Conservation (phyloP, 2,113 vertebrate species). For the Salvelinus fontinalis region DNA sequence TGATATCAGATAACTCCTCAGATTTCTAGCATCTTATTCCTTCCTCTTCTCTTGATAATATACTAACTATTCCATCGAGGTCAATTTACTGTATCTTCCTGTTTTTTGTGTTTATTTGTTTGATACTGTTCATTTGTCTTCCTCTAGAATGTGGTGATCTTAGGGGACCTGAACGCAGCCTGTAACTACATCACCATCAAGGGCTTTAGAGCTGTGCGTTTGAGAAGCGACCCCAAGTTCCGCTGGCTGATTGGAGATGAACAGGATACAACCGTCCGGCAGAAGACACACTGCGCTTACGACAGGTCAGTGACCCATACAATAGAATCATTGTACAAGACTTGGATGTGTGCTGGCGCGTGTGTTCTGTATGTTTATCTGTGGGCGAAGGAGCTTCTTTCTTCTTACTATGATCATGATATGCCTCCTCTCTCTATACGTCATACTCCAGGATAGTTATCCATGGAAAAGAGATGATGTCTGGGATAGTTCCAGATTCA, state of each 20-base stretch:
- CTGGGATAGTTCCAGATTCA: constrained; percentile 72
- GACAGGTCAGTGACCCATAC: constrained; percentile 70
- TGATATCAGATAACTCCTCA: not conserved
- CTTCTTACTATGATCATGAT: not conserved
- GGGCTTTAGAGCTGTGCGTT: constrained; percentile 72
- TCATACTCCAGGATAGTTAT: constrained; percentile 34
- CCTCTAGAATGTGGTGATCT: constrained; percentile 39
- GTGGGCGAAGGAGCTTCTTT: too few species aligned
- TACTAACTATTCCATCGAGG: too few species aligned
- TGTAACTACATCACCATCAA: constrained; percentile 80
- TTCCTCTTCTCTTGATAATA: constrained; percentile 48
- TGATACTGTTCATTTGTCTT: not conserved
- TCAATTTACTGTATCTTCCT: not conserved
- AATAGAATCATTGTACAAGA: not conserved
- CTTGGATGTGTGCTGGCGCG: not conserved
- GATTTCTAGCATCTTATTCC: constrained; percentile 40
- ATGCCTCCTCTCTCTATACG: not conserved
- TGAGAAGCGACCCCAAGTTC: constrained; percentile 73
- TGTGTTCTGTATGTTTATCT: not conserved
- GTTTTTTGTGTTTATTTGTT: too few species aligned
- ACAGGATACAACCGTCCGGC: constrained; percentile 80
- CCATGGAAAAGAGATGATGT: constrained; percentile 72
- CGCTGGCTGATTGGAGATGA: constrained; percentile 84
- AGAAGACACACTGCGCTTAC: constrained; percentile 79
- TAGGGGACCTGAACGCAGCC: constrained; percentile 82